Conservation (phyloP, 2,888 invertebrate species). For the Trissoscelio sp. region DNA sequence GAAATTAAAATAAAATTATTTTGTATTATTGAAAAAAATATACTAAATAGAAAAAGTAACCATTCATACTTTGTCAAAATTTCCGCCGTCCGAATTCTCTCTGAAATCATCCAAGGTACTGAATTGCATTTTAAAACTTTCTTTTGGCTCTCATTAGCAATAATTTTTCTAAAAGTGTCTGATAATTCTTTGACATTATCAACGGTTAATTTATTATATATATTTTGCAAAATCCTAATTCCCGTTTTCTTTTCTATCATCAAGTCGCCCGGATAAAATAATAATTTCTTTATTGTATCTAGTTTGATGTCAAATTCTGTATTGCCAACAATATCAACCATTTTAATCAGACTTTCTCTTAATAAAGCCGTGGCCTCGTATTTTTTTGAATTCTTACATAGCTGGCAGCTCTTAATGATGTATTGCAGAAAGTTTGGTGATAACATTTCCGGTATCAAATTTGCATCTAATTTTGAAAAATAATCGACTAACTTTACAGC, state of each 20-base stretch:
- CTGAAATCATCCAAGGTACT: conserved; percentile 88
- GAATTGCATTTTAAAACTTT: conserved; percentile 83
- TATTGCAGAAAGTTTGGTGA: conserved; percentile 87
- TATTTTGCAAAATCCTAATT: too few relatives aligned
- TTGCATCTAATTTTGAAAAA: conserved; percentile 84
- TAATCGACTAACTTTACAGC: conserved; percentile 86
- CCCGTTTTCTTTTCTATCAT: conserved; percentile 90
- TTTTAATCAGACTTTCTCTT: conserved; percentile 85
- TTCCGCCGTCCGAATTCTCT: conserved; percentile 88
- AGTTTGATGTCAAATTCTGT: conserved; percentile 83
- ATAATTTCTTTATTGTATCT: conserved; percentile 86
- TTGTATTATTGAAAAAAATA: background rate
- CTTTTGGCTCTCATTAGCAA: conserved; percentile 85
- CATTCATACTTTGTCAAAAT: conserved; percentile 82
- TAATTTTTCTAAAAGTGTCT: conserved; percentile 86
- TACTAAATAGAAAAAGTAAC: too few relatives aligned
- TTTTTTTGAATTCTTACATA: conserved; percentile 85
- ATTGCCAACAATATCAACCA: conserved; percentile 84
- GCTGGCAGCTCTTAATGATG: conserved; percentile 87
- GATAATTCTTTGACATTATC: conserved; percentile 87
- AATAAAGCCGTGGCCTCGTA: conserved; percentile 86
- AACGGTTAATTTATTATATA: conserved; percentile 85
- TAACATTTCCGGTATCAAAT: conserved; percentile 85
- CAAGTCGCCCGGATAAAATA: conserved; percentile 89
- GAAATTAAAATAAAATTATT: conserved; percentile 58